Percentiles rank a stretch among this genome's conserved stretches.
These are phyloP conservation scores for Melanotaenia trifasciata DNA, from an alignment of 2,797 vertebrate species.

Conservation along the genomic window DNA sequence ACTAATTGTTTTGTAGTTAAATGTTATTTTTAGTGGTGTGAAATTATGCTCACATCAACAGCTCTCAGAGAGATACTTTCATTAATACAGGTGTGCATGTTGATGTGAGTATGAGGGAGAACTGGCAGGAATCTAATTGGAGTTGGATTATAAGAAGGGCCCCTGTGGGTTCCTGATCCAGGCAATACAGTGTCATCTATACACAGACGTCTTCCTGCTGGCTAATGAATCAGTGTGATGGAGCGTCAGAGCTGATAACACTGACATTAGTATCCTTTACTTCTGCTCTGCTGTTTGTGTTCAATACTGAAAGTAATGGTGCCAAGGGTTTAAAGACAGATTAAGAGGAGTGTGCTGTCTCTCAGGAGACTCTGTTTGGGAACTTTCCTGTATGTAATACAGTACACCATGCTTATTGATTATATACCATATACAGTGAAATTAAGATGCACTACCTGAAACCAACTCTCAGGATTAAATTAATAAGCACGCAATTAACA, in stretches of 20 bases:
- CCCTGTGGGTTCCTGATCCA: constrained; percentile 54
- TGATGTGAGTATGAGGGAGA: constrained; percentile 25
- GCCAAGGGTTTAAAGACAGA: no score
- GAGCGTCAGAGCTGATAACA: constrained; percentile 45
- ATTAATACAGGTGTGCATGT: constrained; percentile 47
- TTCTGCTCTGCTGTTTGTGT: constrained; percentile 3
- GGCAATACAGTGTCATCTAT: constrained; percentile 64
- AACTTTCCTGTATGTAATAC: no score
- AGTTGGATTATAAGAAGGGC: constrained; percentile 63
- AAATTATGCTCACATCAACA: constrained; percentile 54
- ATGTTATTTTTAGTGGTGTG: constrained; percentile 51
- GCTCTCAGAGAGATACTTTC: constrained; percentile 30
- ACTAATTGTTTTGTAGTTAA: constrained; percentile 21
- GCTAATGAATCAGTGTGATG: constrained; percentile 55
- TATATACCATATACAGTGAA: no score
- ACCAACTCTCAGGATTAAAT: no score
- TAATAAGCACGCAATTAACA: no score
- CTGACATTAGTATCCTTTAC: constrained; percentile 45
- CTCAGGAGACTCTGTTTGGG: no score
- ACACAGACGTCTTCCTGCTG: constrained; percentile 35
- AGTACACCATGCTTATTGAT: no score
- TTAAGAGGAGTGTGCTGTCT: no score
- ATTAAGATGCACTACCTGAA: no score
- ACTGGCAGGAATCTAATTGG: constrained; percentile 66
- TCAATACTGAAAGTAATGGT: no score